A percentile compares a stretch with the other conserved stretches of the same genome.
These are phyloP conservation scores for Pristionchus japonicus DNA, from an alignment of 2,888 invertebrate species.

Conservation along the genomic window DNA sequence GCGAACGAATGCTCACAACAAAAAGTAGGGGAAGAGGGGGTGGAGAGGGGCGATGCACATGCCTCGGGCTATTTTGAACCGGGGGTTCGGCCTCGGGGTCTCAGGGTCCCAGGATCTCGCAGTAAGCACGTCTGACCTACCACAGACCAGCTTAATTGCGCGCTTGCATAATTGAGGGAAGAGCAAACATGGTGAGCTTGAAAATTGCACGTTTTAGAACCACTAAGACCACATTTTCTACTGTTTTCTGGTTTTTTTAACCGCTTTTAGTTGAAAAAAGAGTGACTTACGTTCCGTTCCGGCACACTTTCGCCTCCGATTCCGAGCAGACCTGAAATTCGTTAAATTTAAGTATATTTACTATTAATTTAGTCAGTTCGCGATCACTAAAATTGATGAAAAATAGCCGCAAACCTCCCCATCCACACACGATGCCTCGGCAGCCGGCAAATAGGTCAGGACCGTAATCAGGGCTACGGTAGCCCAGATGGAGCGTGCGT, in stretches of 20 bases:
- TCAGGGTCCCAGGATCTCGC: background rate
- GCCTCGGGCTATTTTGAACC: constrained; percentile 22
- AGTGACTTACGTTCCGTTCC: constrained; percentile 71
- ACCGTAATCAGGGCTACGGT: background rate
- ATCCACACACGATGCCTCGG: constrained; percentile 48
- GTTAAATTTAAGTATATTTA: background rate
- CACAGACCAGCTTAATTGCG: background rate
- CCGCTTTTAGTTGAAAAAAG: background rate
- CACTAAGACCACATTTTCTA: background rate
- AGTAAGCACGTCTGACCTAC: background rate
- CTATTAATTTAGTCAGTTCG: background rate
- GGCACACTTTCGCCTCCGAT: constrained; percentile 69
- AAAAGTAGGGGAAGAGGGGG: background rate
- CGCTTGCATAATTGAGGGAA: background rate
- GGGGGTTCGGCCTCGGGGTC: background rate
- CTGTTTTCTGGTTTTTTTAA: background rate
- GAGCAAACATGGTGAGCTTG: background rate
- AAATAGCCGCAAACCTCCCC: constrained; percentile 45
- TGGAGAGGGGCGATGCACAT: background rate
- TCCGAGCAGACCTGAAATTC: constrained; percentile 58
- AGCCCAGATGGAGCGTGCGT: background rate
- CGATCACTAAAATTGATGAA: background rate
- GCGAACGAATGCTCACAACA: background rate
- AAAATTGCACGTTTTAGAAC: background rate
- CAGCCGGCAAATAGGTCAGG: background rate